phyloP scores from a whole-genome alignment of 2,797 vertebrate species.

The Ceyx erithaca region DNA sequence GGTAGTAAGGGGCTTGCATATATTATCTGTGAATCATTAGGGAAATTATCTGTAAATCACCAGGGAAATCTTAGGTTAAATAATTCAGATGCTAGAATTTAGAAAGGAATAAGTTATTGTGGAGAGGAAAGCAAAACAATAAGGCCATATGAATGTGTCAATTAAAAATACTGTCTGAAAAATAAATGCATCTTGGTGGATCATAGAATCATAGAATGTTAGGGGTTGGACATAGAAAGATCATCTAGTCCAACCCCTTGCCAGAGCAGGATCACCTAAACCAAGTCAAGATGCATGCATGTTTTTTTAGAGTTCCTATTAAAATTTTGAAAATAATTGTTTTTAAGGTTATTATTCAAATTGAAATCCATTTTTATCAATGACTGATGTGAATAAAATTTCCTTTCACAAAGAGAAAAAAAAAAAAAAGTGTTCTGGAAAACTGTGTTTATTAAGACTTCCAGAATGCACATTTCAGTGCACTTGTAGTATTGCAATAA shows the following conservation, averaged over 20 bases:
- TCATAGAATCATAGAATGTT: too few species aligned
- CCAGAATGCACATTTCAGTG: not conserved
- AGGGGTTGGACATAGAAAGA: too few species aligned
- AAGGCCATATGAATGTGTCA: not conserved
- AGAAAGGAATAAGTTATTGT: not conserved
- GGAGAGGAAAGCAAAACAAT: not conserved
- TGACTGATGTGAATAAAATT: not conserved
- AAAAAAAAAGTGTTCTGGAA: not conserved
- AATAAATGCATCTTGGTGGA: not conserved
- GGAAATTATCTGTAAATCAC: constrained; percentile 9
- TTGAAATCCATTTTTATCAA: not conserved
- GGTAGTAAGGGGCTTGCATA: not conserved
- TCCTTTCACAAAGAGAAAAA: not conserved
- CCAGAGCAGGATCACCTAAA: too few species aligned
- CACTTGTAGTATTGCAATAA: not conserved
- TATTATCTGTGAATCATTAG: not conserved
- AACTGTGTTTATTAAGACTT: not conserved
- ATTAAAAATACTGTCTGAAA: not conserved
- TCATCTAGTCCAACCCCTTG: too few species aligned
- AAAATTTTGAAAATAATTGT: not conserved
- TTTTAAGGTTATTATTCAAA: not conserved
- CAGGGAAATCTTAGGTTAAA: constrained; percentile 25
- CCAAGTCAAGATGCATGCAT: not conserved
- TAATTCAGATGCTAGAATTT: constrained; percentile 10
- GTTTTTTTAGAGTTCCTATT: not conserved